These are phyloP conservation scores for Bufo gargarizans DNA, from an alignment of 2,113 vertebrate genomes.

Conservation along the genomic window DNA sequence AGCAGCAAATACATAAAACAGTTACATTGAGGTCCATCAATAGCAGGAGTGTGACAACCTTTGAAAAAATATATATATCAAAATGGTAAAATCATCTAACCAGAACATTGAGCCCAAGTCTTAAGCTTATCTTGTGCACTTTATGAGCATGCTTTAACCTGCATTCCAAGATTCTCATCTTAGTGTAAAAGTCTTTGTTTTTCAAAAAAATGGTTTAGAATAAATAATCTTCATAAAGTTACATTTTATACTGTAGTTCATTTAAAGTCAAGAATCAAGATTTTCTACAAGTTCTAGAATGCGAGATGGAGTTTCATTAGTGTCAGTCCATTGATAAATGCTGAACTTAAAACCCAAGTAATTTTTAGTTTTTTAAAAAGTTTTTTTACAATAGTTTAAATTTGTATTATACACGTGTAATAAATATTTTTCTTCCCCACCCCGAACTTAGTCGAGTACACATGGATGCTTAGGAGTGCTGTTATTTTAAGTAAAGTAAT, in stretches of 20 bases:
- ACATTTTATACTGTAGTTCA: constrained; percentile 77
- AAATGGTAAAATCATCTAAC: constrained; percentile 82
- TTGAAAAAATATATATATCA: constrained; percentile 69
- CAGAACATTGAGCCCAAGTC: constrained; percentile 83
- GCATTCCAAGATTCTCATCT: constrained; percentile 88
- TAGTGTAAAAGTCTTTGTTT: constrained; percentile 79
- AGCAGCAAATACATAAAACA: constrained; percentile 85
- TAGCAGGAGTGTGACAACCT: constrained; percentile 86
- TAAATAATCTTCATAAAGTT: constrained; percentile 78
- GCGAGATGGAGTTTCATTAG: constrained; percentile 66
- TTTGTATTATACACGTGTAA: constrained; percentile 34
- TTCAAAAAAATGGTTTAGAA: constrained; percentile 67
- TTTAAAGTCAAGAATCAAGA: constrained; percentile 73
- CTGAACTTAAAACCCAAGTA: constrained; percentile 24
- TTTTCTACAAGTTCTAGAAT: constrained; percentile 72
- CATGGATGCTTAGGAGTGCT: background rate
- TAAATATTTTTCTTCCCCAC: background rate
- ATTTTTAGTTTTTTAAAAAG: background rate
- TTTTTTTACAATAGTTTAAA: constrained; percentile 8
- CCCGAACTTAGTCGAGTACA: background rate
- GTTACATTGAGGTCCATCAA: constrained; percentile 83
- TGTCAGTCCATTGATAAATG: constrained; percentile 1
- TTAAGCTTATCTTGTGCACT: constrained; percentile 91
- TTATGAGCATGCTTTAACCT: constrained; percentile 91
- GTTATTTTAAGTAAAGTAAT: constrained; percentile 70